Conservation (phyloP, 2,888 invertebrate species). For the Scotopteryx bipunctaria region DNA sequence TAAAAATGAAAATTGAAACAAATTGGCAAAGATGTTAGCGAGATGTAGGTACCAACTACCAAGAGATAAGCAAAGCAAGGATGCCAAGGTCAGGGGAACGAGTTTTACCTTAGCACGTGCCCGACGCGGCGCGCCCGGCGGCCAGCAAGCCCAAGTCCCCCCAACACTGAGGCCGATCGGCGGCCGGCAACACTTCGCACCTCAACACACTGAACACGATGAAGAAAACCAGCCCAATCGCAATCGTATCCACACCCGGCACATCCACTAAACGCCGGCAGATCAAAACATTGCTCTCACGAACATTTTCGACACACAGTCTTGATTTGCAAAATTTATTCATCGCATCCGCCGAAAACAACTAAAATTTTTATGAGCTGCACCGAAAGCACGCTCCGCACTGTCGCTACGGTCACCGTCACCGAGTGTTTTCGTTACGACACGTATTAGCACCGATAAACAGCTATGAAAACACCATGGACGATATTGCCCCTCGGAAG, state of each 20-base stretch:
- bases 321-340: slow-evolving; percentile 81
- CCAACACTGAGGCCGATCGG: slow-evolving; percentile 43
- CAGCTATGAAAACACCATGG: slow-evolving; percentile 72
- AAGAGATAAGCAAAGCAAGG: slow-evolving; percentile 48
- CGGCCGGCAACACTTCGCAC: slow-evolving; percentile 47
- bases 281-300: slow-evolving; percentile 80
- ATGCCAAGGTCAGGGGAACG: slow-evolving; percentile 55
- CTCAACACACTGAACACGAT: slow-evolving; percentile 60
- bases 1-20: slow-evolving; percentile 26
- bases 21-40: slow-evolving; percentile 34
- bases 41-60: slow-evolving; percentile 26
- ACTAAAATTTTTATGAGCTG: slow-evolving; percentile 72
- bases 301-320: slow-evolving; percentile 80
- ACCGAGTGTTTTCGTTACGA: slow-evolving; percentile 60
- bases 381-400: slow-evolving; percentile 63
- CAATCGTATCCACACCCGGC: slow-evolving; percentile 70
- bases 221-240: slow-evolving; percentile 55
- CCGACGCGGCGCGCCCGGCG: slow-evolving; percentile 45
- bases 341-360: slow-evolving; percentile 82
- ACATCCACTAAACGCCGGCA: slow-evolving; percentile 72
- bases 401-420: slow-evolving; percentile 44
- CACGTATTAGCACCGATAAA: slow-evolving; percentile 72
- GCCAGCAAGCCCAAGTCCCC: slow-evolving; percentile 49
- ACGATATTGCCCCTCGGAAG: slow-evolving; percentile 62
- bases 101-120: slow-evolving; percentile 72